Base-by-base conservation (phyloP, 2,888 invertebrate genomes). In the Eudasyphora cyanicolor region DNA sequence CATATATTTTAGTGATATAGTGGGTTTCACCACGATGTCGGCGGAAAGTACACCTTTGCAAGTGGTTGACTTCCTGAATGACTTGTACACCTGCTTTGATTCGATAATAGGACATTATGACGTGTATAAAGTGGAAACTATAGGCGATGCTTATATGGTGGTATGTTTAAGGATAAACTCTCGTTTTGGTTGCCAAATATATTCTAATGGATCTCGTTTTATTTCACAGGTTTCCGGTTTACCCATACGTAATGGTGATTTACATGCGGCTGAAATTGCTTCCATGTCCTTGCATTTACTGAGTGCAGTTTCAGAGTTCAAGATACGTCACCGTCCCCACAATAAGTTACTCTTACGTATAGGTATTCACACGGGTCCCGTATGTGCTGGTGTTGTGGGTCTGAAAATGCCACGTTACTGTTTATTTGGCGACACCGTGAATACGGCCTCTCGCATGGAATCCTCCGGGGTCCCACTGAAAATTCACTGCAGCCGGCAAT, bases 1-100 rank as follows among this genome's bases (percentile, higher is more conserved):
- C 1, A 98, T 98, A 86, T 98, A 98, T 92, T 98, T 98, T 92
- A 98, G 97, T 89, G 98, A 98, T 90, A 98, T 98, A 84, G 98
- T 98, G 35, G 98, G 97, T 24, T 98, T 98, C 91, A 98, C 98
- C 0, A 94, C 96, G 35, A 96, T 98, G 96, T 98, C 97, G 0
- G 97, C 98, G 0, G 96, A 97, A 91, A 97, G 97, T 90, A 97
- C 97, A 4, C 97, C 97, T 0, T 92, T 97, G 69, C 96, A 97
- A 94, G 97, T 98, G 45, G 98, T 98, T 7, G 96, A 97, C 91
- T 96, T 98, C 89, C 93, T 98, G 62, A 98, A 98, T 91, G 98
- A 98, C 92, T 93, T 98, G 51, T 98, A 98, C 93, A 98, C 98
- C 2, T 96, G 97, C 88, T 98, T 98, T 89, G 98, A 98, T 91